phyloP scores from a whole-genome alignment of 1,140 invertebrate species.

The Drosophila mojavensis region DNA sequence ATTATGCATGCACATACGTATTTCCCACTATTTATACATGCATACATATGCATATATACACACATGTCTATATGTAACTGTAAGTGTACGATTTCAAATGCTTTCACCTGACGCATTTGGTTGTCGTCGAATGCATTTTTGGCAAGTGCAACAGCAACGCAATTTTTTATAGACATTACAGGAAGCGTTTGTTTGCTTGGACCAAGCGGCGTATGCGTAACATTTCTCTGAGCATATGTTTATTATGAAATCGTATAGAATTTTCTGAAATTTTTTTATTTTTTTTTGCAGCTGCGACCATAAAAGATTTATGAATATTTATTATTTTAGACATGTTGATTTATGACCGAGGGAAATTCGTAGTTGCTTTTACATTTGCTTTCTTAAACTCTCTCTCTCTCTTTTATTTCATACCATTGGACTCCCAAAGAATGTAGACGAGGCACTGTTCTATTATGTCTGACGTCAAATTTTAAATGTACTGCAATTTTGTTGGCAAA shows the following conservation, averaged over 20 bases:
- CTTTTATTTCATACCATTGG: background rate
- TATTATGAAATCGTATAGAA: slow-evolving; percentile 18
- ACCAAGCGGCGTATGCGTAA: slow-evolving; percentile 66
- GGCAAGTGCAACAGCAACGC: slow-evolving; percentile 40
- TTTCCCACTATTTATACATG: background rate
- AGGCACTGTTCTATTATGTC: slow-evolving; percentile 25
- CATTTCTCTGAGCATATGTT: slow-evolving; percentile 27
- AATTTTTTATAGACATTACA: slow-evolving; percentile 19
- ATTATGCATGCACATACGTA: background rate
- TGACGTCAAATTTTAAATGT: slow-evolving; percentile 60
- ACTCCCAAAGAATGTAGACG: background rate
- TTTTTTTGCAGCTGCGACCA: no score
- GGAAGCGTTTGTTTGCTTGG: slow-evolving; percentile 52
- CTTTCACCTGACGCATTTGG: slow-evolving; percentile 28
- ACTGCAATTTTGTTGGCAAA: slow-evolving; percentile 49
- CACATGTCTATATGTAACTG: background rate
- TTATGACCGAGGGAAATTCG: background rate
- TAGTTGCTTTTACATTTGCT: no score
- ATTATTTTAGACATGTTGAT: background rate
- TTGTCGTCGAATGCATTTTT: slow-evolving; percentile 38
- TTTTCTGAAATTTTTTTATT: no score
- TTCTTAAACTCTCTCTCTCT: background rate
- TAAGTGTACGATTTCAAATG: slow-evolving; percentile 13
- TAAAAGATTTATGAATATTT: background rate
- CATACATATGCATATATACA: background rate